Conservation (phyloP, 2,888 invertebrate species). For the Tinea trinotella region DNA sequence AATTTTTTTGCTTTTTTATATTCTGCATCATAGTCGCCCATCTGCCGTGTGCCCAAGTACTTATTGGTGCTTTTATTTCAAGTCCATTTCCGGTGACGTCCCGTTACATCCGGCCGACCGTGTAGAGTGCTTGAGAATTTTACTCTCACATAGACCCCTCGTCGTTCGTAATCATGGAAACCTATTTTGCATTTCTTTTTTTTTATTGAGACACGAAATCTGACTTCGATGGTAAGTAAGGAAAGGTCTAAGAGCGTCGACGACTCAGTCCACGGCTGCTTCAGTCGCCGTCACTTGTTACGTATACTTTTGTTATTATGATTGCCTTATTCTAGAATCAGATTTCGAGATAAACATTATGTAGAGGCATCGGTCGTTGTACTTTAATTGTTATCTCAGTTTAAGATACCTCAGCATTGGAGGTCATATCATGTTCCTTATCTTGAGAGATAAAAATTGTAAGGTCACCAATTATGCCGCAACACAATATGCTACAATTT, state of each 20-base stretch:
- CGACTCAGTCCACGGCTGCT: too few relatives aligned
- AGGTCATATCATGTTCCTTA: constrained; percentile 59
- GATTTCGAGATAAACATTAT: neutral
- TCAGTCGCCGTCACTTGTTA: too few relatives aligned
- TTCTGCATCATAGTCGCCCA: constrained; percentile 39
- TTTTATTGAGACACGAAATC: too few relatives aligned
- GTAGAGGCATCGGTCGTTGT: constrained; percentile 53
- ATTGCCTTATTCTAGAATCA: neutral
- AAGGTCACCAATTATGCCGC: constrained; percentile 57
- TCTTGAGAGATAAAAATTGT: constrained; percentile 50
- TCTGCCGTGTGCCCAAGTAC: constrained; percentile 42
- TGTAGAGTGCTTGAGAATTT: constrained; percentile 41
- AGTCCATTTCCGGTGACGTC: constrained; percentile 49
- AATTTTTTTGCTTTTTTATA: constrained; percentile 36
- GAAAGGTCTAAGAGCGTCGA: too few relatives aligned
- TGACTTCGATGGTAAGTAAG: too few relatives aligned
- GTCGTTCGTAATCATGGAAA: neutral
- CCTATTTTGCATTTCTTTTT: neutral
- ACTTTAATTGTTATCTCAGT: constrained; percentile 46
- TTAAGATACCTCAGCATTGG: constrained; percentile 53
- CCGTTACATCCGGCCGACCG: constrained; percentile 55
- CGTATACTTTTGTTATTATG: too few relatives aligned
- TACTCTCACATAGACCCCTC: neutral
- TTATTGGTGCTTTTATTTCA: constrained; percentile 40
- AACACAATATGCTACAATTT: constrained; percentile 31